These are phyloP conservation scores for Himalopsyche japonica DNA, from an alignment of 2,888 invertebrate species.

Conservation along the genomic window DNA sequence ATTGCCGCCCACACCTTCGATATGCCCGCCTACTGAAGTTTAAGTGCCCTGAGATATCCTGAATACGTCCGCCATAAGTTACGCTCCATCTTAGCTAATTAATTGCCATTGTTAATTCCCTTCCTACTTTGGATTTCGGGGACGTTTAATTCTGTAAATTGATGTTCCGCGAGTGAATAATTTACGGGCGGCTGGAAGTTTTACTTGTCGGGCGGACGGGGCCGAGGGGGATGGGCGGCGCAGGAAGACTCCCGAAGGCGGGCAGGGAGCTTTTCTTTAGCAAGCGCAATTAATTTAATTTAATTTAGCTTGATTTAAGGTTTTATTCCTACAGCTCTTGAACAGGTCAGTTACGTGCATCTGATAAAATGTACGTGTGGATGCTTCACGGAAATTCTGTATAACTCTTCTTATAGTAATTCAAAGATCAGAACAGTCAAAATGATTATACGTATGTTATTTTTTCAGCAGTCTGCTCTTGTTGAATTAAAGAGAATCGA, in stretches of 20 bases:
- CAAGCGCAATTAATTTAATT: slow-evolving; percentile 28
- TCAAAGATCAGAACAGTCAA: too few relatives aligned
- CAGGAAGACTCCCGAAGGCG: slow-evolving; percentile 17
- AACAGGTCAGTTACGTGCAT: background rate
- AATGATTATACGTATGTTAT: too few relatives aligned
- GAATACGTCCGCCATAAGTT: slow-evolving; percentile 25
- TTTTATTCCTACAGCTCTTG: background rate
- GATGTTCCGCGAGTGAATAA: slow-evolving; percentile 41
- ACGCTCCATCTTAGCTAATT: slow-evolving; percentile 40
- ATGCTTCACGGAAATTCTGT: too few relatives aligned
- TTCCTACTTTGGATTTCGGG: slow-evolving; percentile 40
- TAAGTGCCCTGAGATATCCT: slow-evolving; percentile 20
- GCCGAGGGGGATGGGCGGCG: slow-evolving; percentile 34
- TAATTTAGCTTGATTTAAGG: slow-evolving; percentile 13
- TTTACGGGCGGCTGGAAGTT: slow-evolving; percentile 38
- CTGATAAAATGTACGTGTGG: background rate
- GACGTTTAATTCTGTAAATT: slow-evolving; percentile 42
- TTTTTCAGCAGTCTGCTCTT: too few relatives aligned
- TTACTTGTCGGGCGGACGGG: slow-evolving; percentile 15
- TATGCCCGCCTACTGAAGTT: background rate
- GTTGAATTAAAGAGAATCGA: too few relatives aligned
- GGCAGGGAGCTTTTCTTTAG: slow-evolving; percentile 13
- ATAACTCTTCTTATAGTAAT: too few relatives aligned
- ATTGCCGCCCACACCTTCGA: background rate
- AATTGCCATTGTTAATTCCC: slow-evolving; percentile 41